Percentiles rank a stretch among this genome's conserved stretches.
Evolutionary conservation across 1,140 invertebrate genomes (phyloP).

Genomic region (Apis mellifera): Amel_HAv3.1 CM009932.2:4099001-4099500

Average conservation of each 20-base stretch:
- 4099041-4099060: too few relatives aligned
- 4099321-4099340: constrained; percentile 42
- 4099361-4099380: constrained; percentile 27
- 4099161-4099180: not conserved
- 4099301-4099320: constrained; percentile 54
- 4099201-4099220: not conserved
- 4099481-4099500: not conserved
- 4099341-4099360: constrained; percentile 36
- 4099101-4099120: not conserved
- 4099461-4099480: not conserved
- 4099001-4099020: too few relatives aligned
- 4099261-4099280: constrained; percentile 50
- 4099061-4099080: too few relatives aligned
- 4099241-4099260: constrained; percentile 29
- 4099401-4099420: not conserved
- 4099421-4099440: constrained; percentile 3
- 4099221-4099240: constrained; percentile 17
- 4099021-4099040: too few relatives aligned
- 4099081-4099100: too few relatives aligned
- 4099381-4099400: not conserved
- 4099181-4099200: constrained; percentile 1
- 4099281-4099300: constrained; percentile 55
- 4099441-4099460: not conserved
- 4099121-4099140: not conserved
- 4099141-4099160: not conserved